Evolutionary conservation across 2,797 vertebrate species (phyloP).

Genomic region (Arvicola amphibius): DNA sequence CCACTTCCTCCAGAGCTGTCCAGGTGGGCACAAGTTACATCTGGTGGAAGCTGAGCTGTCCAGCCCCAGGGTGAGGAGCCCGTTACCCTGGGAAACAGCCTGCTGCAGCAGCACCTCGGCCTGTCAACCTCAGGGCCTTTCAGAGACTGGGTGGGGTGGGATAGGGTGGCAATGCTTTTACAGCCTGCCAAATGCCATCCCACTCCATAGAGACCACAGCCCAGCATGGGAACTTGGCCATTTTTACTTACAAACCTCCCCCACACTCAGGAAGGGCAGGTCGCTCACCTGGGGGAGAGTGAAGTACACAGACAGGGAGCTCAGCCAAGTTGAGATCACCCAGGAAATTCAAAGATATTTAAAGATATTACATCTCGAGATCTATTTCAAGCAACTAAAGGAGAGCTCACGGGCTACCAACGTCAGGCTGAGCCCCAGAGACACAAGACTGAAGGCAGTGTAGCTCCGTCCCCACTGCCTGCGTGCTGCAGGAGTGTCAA

Average conservation of each 20-base stretch:
- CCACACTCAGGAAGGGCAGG: neutral
- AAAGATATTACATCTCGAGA: neutral
- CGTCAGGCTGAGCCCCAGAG: neutral
- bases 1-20: neutral
- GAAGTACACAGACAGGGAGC: too few relatives aligned
- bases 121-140: neutral
- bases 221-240: accelerated
- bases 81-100: accelerated
- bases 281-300: too few relatives aligned
- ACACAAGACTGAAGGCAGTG: too few relatives aligned
- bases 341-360: neutral
- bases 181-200: too few relatives aligned
- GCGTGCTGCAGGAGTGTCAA: neutral
- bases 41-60: too few relatives aligned
- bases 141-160: neutral
- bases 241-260: neutral
- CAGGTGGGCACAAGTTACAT: accelerated
- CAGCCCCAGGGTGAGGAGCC: neutral
- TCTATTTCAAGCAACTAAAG: neutral
- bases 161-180: too few relatives aligned
- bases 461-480: neutral
- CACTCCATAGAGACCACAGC: neutral
- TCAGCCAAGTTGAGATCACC: neutral
- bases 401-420: neutral
- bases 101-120: too few relatives aligned